Base-by-base conservation (phyloP, 2,888 invertebrate genomes). In the Meteorus colon region DNA sequence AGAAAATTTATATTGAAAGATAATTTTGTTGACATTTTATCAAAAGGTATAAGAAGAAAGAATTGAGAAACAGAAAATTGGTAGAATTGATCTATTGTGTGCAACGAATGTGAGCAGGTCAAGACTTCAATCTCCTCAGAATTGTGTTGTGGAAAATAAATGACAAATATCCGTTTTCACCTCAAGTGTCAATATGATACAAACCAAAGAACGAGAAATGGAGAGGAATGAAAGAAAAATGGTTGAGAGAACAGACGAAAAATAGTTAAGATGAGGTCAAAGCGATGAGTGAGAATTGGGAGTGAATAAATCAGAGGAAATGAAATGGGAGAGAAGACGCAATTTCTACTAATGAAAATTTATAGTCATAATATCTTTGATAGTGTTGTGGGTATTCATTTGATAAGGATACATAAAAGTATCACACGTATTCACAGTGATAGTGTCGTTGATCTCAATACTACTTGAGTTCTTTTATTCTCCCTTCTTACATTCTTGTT, bases 81-180 rank as follows among this genome's bases (percentile, higher is more conserved):
- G 48, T 16, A n/a, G 24, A 19, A 6, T 4, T n/a, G 4, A 41
- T 41, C 24, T 24, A 34, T 31, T 37, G 65, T 65, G 34, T n/a
- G 34, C 5, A 37, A 41, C 37, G n/a, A 16, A 41, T 65, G 65
- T 55, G 65, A n/a, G 31, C 24, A 65, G 65, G 65, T 65, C 65
- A 65, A 41, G 65, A 65, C 41, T 65, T 65, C 65, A 65, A 65
- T 65, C 65, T 65, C 19, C 31, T 65, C 41, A 19, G 41, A 12
- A 37, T 65, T 34, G 65, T 34, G 16, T 65, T 16, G 37, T 8
- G 19, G 41, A 12, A 4, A 19, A n/a, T 65, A 65, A 34, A 65
- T 31, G 37, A 34, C 19, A 65, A 65, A 65, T 65, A n/a, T 41
- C 24, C 6, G 31, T 41, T 65, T 16, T 65, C 41, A 1, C 41